Evolutionary conservation across 2,797 vertebrate genomes (phyloP), one percentile per base, ranked within the genome.

Genomic region (Lates japonicus): DNA sequence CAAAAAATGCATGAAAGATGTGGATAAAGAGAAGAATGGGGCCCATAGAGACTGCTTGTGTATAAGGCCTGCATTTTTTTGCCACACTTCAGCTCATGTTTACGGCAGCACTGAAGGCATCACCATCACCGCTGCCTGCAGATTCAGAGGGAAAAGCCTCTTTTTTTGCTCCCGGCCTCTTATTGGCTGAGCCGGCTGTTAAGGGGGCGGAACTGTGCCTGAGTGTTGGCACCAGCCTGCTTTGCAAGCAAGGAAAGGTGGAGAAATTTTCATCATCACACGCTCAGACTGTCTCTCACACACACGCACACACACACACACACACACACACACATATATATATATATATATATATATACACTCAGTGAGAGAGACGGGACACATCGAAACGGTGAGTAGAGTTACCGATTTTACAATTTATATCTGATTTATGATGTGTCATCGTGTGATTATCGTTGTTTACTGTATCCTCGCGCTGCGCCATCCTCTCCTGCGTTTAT

Each of bases 321-420:
- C 25, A 62, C n/a, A 41, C 49, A 70, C 25, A 61, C n/a, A n/a
- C n/a, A n/a, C n/a, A n/a, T n/a, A n/a, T n/a, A n/a, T n/a, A n/a
- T n/a, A n/a, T n/a, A n/a, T n/a, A n/a, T n/a, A n/a, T 31, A 20
- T 16, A 13, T 3, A 54, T 0, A 64, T 16, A 62, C 31, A 60
- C 55, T 60, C 72, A 22, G 59, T 75, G 39, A 74, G 49, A 74
- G 70, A 58, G 76, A 69, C 78, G 74, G 84, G 76, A 90, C 74
- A n/a, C 82, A 68, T 74, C 62, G 6, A 77, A 57, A 76, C 87
- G 90, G 93, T 94, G 87, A 94, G 93, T 89, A 2, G 1, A 55
- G 4, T 19, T 4, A 3, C 37, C n/a, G 0, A 3, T 84, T 76
- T 67, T 14, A 72, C 54, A 0, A 11, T 78, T 68, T 12, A 8